Conservation (phyloP, 2,113 vertebrate species). For the Pseudorhombus dupliciocellatus region DNA sequence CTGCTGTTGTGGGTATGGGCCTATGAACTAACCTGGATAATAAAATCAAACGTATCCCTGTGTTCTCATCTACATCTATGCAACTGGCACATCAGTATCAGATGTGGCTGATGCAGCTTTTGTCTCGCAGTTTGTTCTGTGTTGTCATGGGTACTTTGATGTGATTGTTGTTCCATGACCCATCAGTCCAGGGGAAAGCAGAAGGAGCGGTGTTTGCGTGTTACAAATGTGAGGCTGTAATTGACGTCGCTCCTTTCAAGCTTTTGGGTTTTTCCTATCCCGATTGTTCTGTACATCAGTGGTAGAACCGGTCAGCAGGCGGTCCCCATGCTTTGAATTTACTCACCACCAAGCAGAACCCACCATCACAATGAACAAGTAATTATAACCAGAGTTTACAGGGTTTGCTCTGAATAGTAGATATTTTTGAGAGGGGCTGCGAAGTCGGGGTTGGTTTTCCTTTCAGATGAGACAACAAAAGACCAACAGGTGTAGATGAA, state of each 20-base stretch:
- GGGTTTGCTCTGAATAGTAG: not conserved
- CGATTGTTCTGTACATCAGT: not conserved
- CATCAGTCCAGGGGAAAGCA: slow-evolving; percentile 20
- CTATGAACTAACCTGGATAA: slow-evolving; percentile 23
- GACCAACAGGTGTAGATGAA: slow-evolving; percentile 16
- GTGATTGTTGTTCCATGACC: slow-evolving; percentile 61
- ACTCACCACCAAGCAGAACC: not conserved
- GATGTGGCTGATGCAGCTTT: slow-evolving; percentile 43
- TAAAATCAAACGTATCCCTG: slow-evolving; percentile 25
- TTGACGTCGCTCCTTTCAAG: slow-evolving; percentile 19
- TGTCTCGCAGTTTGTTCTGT: slow-evolving; percentile 51
- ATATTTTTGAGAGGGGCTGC: not conserved
- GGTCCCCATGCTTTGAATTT: slow-evolving; percentile 9
- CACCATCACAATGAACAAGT: not conserved
- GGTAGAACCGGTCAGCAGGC: slow-evolving; percentile 2
- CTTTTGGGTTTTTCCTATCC: not conserved
- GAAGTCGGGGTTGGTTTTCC: not conserved
- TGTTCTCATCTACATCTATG: slow-evolving; percentile 17
- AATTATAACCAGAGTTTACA: not conserved
- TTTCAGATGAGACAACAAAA: not conserved
- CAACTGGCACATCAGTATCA: slow-evolving; percentile 4
- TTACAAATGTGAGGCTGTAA: slow-evolving; percentile 31
- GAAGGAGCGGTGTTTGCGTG: slow-evolving; percentile 23
- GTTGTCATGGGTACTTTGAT: slow-evolving; percentile 51
- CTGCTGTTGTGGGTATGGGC: slow-evolving; percentile 3